Base-by-base conservation (phyloP, 92 coral and sea anemone genomes). In the Siderastrea siderea region DNA sequence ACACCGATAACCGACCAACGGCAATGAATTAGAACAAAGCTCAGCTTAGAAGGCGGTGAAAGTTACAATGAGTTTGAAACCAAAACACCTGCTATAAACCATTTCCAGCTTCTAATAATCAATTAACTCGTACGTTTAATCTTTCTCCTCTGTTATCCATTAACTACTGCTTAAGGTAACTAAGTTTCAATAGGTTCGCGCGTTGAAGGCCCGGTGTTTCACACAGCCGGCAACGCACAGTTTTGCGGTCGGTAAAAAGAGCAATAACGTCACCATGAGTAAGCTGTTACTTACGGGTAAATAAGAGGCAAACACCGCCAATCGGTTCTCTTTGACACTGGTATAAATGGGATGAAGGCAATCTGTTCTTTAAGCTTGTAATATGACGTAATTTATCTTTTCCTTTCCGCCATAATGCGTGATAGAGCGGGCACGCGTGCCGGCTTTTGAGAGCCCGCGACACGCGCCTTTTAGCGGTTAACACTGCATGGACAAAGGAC, bases 261-360 rank as follows among this genome's bases (percentile, higher is more conserved):
- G 77, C 77, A 68, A 69, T 69, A 71, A 82, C 53, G 15, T 4
- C 43, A 46, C 77, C 68, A 4, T 14, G 57, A 43, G 44, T 9
- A 9, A 82, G 45, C 76, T 5, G 77, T 69, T 68, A 54, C 47
- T 82, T 68, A 43, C 54, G 16, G 68, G 55, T 15, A 69, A 82
- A 57, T 82, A 55, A 70, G 54, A 82, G 19, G 44, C 44, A 53
- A 70, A 69, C 68, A 55, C 86, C 86, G 67, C 86, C 19, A 53
- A 69, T 70, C 78, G 86, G 86, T 82, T 68, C 77, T 55, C 78
- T 82, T 82, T 70, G 86, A 82, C 67, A 57, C 16, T 68, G 63
- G 38, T 82, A 46, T 69, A 71, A 82, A 82, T 82, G 54, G 48
- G 6, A 71, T 71, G 46, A 69, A 10, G 8, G 45, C 17, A 82